Conservation (phyloP, 2,797 vertebrate genomes). For the Aplochiton taeniatus region DNA sequence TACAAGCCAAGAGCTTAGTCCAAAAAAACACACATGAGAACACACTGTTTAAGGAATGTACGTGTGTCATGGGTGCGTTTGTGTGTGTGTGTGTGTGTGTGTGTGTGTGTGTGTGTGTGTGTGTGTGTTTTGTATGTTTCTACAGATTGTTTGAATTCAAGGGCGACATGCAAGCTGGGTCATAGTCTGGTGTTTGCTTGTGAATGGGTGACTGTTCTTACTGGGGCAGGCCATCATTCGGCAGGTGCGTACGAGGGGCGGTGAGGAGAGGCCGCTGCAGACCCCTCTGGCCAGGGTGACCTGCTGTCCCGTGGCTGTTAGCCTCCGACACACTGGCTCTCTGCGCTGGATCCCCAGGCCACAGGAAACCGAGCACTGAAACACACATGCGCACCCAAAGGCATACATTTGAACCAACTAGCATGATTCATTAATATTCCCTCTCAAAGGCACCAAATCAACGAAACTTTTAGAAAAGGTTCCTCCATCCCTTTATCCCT, state of each 20-base stretch:
- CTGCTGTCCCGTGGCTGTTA: conserved; percentile 75
- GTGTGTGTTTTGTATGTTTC: conserved; percentile 5
- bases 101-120: conserved; percentile 11
- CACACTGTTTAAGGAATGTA: not conserved
- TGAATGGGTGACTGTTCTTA: conserved; percentile 69
- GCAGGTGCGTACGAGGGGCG: conserved; percentile 80
- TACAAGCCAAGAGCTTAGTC: not conserved
- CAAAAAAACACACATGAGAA: not conserved
- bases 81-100: not conserved
- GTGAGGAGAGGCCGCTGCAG: conserved; percentile 72
- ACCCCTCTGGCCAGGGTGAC: conserved; percentile 65
- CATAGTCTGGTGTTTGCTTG: not conserved
- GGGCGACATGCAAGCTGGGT: not conserved
- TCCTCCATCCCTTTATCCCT: not conserved
- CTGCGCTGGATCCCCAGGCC: conserved; percentile 85
- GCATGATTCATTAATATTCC: no score
- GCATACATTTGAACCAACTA: not conserved
- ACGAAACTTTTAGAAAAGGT: not conserved
- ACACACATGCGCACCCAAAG: conserved; percentile 8
- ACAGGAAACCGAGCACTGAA: conserved; percentile 89
- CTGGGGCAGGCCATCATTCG: conserved; percentile 81
- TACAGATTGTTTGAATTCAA: not conserved
- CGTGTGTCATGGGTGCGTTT: not conserved
- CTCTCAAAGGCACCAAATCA: no score
- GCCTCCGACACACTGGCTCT: conserved; percentile 76